Conservation (phyloP, 37 sponge, comb jelly and placozoan genomes). For the Eunapius fragilis region DNA sequence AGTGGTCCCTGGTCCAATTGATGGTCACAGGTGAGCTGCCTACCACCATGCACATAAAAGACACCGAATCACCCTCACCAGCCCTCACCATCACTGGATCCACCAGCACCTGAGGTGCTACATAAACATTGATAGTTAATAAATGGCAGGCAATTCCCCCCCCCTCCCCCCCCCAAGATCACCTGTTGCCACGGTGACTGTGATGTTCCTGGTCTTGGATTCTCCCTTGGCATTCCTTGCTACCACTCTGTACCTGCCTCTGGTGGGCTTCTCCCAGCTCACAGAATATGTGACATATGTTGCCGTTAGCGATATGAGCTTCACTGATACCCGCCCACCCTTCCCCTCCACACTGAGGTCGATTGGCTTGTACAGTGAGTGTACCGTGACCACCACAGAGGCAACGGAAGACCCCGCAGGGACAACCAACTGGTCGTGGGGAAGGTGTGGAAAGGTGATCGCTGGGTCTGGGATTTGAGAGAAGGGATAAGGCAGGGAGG, state of each 20-base stretch:
- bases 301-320: neutral
- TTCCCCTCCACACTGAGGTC: neutral
- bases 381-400: neutral
- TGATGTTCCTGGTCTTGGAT: conserved; percentile 1
- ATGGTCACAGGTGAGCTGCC: neutral
- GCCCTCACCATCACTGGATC: conserved; percentile 3
- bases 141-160: neutral
- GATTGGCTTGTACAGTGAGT: neutral
- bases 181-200: conserved; percentile 30
- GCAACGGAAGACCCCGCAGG: neutral
- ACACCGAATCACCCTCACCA: conserved; percentile 6
- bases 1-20: conserved; percentile 28
- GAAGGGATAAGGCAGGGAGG: neutral
- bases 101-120: conserved; percentile 10
- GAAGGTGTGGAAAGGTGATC: neutral
- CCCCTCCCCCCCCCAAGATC: too few relatives aligned
- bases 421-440: neutral
- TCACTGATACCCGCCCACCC: neutral
- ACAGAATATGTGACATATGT: neutral
- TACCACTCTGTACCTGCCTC: conserved; percentile 24
- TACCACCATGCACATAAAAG: conserved; percentile 25
- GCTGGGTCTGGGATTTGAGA: neutral
- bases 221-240: conserved; percentile 7
- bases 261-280: neutral
- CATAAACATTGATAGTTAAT: neutral